Evolutionary conservation across 2,797 vertebrate genomes (phyloP).

Genomic region (Girardinus metallicus): DNA sequence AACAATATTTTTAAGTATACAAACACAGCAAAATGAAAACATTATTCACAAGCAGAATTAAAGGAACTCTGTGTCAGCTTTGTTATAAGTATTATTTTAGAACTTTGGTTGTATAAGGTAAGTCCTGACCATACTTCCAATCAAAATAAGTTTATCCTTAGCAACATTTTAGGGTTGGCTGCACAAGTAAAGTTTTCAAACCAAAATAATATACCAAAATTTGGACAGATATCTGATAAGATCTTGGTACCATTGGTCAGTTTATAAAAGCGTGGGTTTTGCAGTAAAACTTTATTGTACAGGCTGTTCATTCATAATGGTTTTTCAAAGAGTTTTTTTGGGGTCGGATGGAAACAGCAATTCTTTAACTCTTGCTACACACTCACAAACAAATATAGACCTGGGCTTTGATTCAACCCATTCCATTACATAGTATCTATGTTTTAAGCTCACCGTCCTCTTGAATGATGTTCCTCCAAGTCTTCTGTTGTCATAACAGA

Average conservation of each 20-base stretch:
- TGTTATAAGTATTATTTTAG: neutral
- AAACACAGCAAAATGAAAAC: conserved; percentile 32
- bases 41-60: conserved; percentile 29
- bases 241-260: neutral
- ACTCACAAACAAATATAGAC: neutral
- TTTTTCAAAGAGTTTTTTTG: neutral
- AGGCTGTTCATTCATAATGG: neutral
- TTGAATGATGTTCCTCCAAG: neutral
- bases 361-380: neutral
- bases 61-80: neutral
- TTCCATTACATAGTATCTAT: neutral
- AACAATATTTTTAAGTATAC: conserved; percentile 27
- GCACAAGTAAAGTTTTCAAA: neutral
- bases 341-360: neutral
- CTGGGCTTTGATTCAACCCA: neutral
- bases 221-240: neutral
- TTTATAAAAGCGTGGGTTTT: neutral
- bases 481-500: neutral
- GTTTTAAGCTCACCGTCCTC: neutral
- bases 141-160: conserved; percentile 7
- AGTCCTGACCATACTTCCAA: conserved; percentile 6
- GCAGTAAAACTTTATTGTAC: neutral
- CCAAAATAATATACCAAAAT: neutral
- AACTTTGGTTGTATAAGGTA: conserved; percentile 15
- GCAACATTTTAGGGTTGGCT: neutral